These are phyloP conservation scores for Toxostoma redivivum DNA, from an alignment of 2,113 vertebrate genomes.

Conservation along the genomic window DNA sequence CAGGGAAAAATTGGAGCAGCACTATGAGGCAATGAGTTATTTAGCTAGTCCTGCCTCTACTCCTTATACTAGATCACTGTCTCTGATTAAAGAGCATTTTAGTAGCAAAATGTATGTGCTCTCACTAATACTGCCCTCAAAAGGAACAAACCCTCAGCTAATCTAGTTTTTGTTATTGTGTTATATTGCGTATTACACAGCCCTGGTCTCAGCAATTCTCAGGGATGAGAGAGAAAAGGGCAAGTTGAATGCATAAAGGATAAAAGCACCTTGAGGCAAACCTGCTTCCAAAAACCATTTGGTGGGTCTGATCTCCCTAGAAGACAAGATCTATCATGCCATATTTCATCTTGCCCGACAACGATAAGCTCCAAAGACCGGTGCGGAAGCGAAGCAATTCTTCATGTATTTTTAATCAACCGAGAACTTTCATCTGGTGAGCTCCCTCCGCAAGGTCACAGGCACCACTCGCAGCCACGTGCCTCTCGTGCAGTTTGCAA, in stretches of 20 bases:
- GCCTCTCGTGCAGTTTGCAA: conserved; percentile 46
- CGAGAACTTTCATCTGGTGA: conserved; percentile 17
- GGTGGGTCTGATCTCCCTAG: conserved; percentile 3
- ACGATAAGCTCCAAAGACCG: neutral
- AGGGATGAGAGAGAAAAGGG: neutral
- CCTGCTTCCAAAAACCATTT: neutral
- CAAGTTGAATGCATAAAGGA: neutral
- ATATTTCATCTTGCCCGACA: conserved; percentile 12
- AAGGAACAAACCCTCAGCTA: neutral
- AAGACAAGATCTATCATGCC: conserved; percentile 27
- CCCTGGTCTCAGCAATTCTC: neutral
- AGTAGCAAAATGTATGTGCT: neutral
- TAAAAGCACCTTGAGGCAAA: conserved; percentile 41
- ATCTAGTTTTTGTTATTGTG: neutral
- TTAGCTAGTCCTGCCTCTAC: neutral
- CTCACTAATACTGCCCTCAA: neutral
- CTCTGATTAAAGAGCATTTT: neutral
- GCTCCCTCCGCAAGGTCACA: conserved; percentile 65
- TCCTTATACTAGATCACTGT: neutral
- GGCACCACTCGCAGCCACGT: neutral
- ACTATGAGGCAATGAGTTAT: neutral
- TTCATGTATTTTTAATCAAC: conserved; percentile 54
- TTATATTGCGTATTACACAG: neutral
- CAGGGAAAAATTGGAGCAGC: neutral
- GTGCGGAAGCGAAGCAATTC: neutral